phyloP scores from a whole-genome alignment of 1,140 invertebrate genomes.

The Heliconius nattereri region DNA sequence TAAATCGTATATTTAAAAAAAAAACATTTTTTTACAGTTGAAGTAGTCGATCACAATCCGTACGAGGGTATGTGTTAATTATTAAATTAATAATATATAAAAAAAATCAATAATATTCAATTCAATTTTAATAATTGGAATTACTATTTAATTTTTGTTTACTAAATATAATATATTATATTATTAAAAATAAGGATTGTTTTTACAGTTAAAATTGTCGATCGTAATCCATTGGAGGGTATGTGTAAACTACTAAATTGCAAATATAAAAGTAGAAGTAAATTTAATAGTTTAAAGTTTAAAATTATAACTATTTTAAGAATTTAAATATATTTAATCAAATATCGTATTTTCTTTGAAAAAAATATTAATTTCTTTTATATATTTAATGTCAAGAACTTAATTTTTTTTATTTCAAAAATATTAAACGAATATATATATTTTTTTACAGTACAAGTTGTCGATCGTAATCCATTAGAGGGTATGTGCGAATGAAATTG shows the following conservation, averaged over 20 bases:
- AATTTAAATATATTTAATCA: no score
- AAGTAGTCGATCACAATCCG: constrained; percentile 22
- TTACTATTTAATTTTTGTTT: neutral
- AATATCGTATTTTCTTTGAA: no score
- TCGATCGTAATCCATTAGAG: constrained; percentile 20
- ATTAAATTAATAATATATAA: neutral
- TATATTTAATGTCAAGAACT: no score
- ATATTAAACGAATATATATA: constrained; percentile 4
- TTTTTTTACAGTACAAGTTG: constrained; percentile 26
- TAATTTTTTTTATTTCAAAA: no score
- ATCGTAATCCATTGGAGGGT: constrained; percentile 23
- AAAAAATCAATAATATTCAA: neutral
- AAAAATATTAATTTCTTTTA: no score
- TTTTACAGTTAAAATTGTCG: constrained; percentile 50
- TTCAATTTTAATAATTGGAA: no score
- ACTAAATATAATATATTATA: neutral
- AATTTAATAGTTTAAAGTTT: neutral
- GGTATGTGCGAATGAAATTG: neutral
- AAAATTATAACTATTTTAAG: no score
- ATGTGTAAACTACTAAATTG: neutral
- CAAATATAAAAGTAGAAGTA: neutral
- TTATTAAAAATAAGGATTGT: neutral
- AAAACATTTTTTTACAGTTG: constrained; percentile 16
- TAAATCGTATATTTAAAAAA: neutral
- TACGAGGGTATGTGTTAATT: constrained; percentile 1